phyloP scores from a whole-genome alignment of 1,140 invertebrate genomes.

The Arctopsyche grandis region DNA sequence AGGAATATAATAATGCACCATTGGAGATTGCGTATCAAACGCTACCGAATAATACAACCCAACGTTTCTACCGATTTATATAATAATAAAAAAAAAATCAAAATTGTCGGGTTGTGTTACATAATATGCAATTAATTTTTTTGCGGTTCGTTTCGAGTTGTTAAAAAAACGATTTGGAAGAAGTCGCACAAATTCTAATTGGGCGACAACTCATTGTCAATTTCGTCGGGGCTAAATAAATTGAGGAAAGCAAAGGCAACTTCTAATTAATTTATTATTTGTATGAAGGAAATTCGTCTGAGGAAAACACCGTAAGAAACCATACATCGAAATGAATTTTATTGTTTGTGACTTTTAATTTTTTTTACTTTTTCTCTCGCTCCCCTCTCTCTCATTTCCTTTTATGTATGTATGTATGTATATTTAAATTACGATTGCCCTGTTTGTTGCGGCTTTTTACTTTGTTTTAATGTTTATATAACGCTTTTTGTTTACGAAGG shows the following conservation, averaged over 20 bases:
- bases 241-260: background rate
- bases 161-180: background rate
- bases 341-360: background rate
- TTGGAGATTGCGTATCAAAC: constrained; percentile 12
- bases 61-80: too few relatives aligned
- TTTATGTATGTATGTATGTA: too few relatives aligned
- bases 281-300: constrained; percentile 3
- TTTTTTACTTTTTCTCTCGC: background rate
- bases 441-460: too few relatives aligned
- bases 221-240: background rate
- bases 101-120: too few relatives aligned
- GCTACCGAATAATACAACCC: background rate
- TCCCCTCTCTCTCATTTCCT: too few relatives aligned
- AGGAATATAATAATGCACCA: background rate
- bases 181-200: constrained; percentile 19
- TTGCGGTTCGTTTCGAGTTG: background rate
- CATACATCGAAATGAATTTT: constrained; percentile 3
- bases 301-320: background rate
- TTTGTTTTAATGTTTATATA: too few relatives aligned
- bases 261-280: constrained; percentile 27
- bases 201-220: constrained; percentile 20
- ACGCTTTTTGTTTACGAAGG: too few relatives aligned
- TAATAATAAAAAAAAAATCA: too few relatives aligned
- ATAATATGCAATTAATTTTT: too few relatives aligned
- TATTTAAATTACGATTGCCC: background rate